phyloP scores from a whole-genome alignment of 2,888 invertebrate species.

The Drosophila emarginata region DNA sequence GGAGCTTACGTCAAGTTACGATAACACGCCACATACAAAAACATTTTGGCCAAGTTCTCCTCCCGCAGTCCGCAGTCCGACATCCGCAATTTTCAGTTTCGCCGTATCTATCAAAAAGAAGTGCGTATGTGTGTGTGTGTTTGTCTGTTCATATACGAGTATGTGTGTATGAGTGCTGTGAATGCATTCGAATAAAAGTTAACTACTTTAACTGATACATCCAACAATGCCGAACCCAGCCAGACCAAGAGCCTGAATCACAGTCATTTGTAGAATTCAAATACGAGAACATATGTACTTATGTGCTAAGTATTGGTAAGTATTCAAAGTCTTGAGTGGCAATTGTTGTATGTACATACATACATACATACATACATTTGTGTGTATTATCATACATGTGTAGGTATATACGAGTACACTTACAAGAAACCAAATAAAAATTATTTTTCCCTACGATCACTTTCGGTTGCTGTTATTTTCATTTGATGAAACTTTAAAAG shows the following conservation, averaged over 20 bases:
- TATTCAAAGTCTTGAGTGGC: background rate
- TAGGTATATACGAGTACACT: too few species aligned
- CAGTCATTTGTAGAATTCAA: conserved; percentile 1
- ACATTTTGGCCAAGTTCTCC: conserved; percentile 6
- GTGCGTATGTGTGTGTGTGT: conserved; percentile 18
- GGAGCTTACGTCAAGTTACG: conserved; percentile 24
- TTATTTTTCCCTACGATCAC: too few species aligned
- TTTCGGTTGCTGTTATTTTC: too few species aligned
- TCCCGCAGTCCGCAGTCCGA: background rate
- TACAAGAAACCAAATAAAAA: too few species aligned
- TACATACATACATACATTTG: background rate
- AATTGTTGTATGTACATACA: background rate
- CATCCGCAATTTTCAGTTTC: background rate
- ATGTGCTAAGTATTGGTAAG: background rate
- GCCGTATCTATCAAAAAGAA: background rate
- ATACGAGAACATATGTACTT: conserved; percentile 3
- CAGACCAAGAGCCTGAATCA: conserved; percentile 1
- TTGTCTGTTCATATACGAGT: background rate
- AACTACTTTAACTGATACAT: background rate
- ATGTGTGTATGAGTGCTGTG: conserved; percentile 6
- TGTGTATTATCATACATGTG: too few species aligned
- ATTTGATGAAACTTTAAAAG: too few species aligned
- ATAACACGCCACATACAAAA: background rate
- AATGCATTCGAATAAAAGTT: conserved; percentile 7
- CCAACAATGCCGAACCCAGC: conserved; percentile 2